Percentiles rank a stretch among this genome's conserved stretches.
Conservation (phyloP, 1,140 invertebrate species). For the Lysiphlebus fabarum region DNA sequence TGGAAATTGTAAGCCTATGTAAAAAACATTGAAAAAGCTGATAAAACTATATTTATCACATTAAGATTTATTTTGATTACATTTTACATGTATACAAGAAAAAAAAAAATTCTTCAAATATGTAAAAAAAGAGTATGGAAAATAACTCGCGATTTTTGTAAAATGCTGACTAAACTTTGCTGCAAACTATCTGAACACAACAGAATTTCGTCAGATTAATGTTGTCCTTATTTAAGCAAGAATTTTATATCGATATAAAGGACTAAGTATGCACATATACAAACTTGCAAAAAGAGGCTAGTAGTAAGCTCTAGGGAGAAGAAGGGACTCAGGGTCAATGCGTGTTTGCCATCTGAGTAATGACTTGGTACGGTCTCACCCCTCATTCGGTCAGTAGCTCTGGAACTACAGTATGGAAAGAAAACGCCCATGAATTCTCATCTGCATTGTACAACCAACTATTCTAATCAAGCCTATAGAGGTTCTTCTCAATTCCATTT, state of each 20-base stretch:
- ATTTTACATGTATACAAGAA: no score
- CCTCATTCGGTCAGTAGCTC: conserved; percentile 26
- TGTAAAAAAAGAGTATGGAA: conserved; percentile 21
- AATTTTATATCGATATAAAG: conserved; percentile 54
- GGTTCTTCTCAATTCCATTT: no score
- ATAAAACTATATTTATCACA: no score
- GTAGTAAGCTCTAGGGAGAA: conserved; percentile 26
- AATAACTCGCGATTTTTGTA: conserved; percentile 25
- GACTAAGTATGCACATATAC: conserved; percentile 27
- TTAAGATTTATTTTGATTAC: no score
- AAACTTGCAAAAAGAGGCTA: conserved; percentile 15
- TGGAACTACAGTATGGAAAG: conserved; percentile 23
- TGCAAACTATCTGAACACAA: conserved; percentile 11
- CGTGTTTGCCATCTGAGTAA: conserved; percentile 57
- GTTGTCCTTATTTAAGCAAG: conserved; percentile 56
- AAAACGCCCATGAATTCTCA: conserved; percentile 51
- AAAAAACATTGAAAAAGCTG: no score
- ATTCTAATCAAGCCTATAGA: background rate
- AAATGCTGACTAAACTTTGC: conserved; percentile 27
- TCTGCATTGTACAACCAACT: conserved; percentile 15
- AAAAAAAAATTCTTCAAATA: conserved; percentile 14
- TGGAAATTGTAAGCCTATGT: no score
- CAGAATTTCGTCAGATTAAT: conserved; percentile 47
- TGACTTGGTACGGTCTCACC: conserved; percentile 48
- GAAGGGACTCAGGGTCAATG: conserved; percentile 49